Conservation (phyloP, 2,113 vertebrate species). For the Elaphurus davidianus region DNA sequence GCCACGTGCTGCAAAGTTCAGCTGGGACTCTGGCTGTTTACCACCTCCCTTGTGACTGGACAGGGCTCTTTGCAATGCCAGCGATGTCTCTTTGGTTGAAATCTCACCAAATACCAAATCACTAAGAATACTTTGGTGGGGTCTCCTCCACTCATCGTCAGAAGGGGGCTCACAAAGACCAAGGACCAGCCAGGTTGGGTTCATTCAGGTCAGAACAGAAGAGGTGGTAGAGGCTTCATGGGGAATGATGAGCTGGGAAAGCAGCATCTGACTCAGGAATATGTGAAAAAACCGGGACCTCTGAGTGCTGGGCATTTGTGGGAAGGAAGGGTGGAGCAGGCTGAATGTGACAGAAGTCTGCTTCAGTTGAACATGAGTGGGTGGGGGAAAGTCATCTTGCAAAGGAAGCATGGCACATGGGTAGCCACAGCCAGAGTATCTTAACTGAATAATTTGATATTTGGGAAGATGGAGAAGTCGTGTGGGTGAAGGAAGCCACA, state of each 20-base stretch:
- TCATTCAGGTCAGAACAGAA: not conserved
- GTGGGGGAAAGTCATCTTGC: not conserved
- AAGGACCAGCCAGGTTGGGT: not conserved
- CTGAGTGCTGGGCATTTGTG: not conserved
- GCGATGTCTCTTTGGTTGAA: not conserved
- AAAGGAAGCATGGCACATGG: not conserved
- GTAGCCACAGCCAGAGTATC: not conserved
- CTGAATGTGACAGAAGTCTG: not conserved
- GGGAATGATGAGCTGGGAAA: not conserved
- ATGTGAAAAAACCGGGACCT: not conserved
- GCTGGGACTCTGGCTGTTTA: accelerated
- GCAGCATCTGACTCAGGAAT: not conserved
- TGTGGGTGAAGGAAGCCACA: not conserved
- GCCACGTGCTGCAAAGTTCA: not conserved
- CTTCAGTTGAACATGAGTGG: not conserved
- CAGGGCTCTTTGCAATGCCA: too few species aligned
- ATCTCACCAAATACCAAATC: not conserved
- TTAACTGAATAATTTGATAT: not conserved
- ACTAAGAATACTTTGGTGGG: not conserved
- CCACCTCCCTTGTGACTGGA: not conserved
- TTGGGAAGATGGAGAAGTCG: not conserved
- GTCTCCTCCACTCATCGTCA: not conserved
- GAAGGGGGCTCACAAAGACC: not conserved
- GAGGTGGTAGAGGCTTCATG: not conserved
- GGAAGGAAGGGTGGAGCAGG: not conserved